Evolutionary conservation across 2,797 vertebrate genomes (phyloP), one percentile per base, ranked within the genome.

Genomic region (Lepus townsendii): DNA sequence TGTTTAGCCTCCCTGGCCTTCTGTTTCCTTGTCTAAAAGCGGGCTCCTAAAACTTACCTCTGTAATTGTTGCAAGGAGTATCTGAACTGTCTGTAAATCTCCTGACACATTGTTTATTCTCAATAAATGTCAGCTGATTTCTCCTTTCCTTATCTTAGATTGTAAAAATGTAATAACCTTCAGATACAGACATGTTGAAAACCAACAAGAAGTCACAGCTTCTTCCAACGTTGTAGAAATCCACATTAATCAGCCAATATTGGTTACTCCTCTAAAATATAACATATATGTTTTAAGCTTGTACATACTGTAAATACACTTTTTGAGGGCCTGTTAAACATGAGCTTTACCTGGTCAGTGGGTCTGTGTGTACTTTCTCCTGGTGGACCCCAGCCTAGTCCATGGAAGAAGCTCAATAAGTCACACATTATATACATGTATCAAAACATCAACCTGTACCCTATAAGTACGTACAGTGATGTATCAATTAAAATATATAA

Each of bases 21-120:
- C 54, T 85, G 30, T 85, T 90, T 90, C 52, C 12, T 83, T 22
- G 17, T 76, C 60, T 60, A 42, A 79, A 88, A 92, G 80, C 92
- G 77, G 16, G 5, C 19, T 72, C 22, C 10, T 87, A 65, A 47
- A 17, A 63, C 12, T 50, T 76, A 57, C 54, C 22, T 88, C 22
- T 38, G 68, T 73, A 72, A 88, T 72, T 62, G 52, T 30, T 35
- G 0, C 57, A 30, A 90, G n/a, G 52, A 50, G 3, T 82, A 26
- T 50, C 16, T 73, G 52, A 75, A n/a, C 50, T 83, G 2, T 73
- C 32, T 91, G 7, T 83, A 73, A 80, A 78, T 79, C 69, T 92
- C 65, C 66, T 93, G 42, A 35, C 22, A 30, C 30, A 7, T 50
- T 68, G 17, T n/a, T 88, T 17, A 85, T 27, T 83, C 62, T 93